Conservation (phyloP, 2,888 invertebrate species). For the Ophion ventricosus region DNA sequence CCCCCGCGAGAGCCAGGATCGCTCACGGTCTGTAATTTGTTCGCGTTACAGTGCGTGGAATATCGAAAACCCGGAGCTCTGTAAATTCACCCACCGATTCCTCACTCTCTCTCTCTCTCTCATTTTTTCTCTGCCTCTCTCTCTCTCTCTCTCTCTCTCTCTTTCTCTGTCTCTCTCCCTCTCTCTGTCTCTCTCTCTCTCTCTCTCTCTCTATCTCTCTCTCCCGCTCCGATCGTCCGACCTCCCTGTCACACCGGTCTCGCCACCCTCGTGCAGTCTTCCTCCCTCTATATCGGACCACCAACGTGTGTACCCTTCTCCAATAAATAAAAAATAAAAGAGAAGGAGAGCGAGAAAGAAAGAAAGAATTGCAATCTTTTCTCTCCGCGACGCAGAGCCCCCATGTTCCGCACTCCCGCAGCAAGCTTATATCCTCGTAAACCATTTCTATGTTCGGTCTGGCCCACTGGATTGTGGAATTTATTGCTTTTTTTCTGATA, state of each 20-base stretch:
- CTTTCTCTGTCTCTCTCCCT: slow-evolving; percentile 5
- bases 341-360: too few relatives aligned
- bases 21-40: slow-evolving; percentile 75
- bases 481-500: slow-evolving; percentile 66
- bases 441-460: slow-evolving; percentile 73
- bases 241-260: slow-evolving; percentile 19
- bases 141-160: slow-evolving; percentile 19
- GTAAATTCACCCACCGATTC: slow-evolving; percentile 54
- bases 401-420: slow-evolving; percentile 53
- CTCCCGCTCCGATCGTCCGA: neutral
- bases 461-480: slow-evolving; percentile 73
- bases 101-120: slow-evolving; percentile 21
- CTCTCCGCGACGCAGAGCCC: slow-evolving; percentile 45
- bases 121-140: neutral
- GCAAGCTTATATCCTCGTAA: slow-evolving; percentile 66
- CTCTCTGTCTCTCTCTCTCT: slow-evolving; percentile 4
- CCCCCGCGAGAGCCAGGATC: slow-evolving; percentile 57
- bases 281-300: slow-evolving; percentile 43
- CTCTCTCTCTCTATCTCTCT: slow-evolving; percentile 5
- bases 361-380: slow-evolving; percentile 45
- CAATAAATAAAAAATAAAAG: slow-evolving; percentile 44
- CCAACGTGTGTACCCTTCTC: slow-evolving; percentile 50
- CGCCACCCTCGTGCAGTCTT: slow-evolving; percentile 1
- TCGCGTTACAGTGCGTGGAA: slow-evolving; percentile 75
- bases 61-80: slow-evolving; percentile 67